These are phyloP conservation scores for Dallia pectoralis DNA, from an alignment of 2,797 vertebrate genomes.

Conservation along the genomic window DNA sequence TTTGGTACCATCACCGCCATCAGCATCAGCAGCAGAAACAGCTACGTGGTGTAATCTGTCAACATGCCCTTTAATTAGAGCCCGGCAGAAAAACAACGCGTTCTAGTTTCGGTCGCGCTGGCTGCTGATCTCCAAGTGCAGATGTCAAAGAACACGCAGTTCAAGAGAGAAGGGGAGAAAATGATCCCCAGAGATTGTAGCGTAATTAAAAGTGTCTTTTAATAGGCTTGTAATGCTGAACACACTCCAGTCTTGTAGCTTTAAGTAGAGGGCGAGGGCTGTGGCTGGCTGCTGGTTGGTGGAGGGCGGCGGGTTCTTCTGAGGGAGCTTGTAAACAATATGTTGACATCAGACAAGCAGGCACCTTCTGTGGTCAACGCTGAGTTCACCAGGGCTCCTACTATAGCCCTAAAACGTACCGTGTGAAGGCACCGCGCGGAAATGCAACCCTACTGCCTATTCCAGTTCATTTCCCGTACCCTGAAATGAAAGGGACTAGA, in stretches of 20 bases:
- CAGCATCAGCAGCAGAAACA: conserved; percentile 22
- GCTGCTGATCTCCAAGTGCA: conserved; percentile 57
- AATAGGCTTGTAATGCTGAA: conserved; percentile 73
- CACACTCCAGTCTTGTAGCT: conserved; percentile 63
- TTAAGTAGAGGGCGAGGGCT: conserved; percentile 73
- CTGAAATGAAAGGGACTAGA: neutral
- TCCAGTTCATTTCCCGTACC: neutral
- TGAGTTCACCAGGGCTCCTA: neutral
- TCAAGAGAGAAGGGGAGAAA: conserved; percentile 43
- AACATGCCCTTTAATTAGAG: conserved; percentile 78
- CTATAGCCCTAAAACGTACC: too few species aligned
- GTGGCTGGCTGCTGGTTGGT: conserved; percentile 64
- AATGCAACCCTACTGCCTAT: neutral
- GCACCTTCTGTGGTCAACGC: conserved; percentile 47
- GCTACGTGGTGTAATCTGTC: conserved; percentile 64
- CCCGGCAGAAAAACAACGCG: conserved; percentile 64
- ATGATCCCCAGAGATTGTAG: conserved; percentile 61
- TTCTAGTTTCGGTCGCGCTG: conserved; percentile 64
- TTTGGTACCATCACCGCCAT: conserved; percentile 50
- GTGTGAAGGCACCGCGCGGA: neutral
- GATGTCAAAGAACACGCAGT: conserved; percentile 67
- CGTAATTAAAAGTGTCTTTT: conserved; percentile 73
- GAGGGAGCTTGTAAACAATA: conserved; percentile 74
- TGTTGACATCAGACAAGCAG: conserved; percentile 73
- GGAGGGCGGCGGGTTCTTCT: conserved; percentile 57